These are phyloP conservation scores for Lepidurus couesii DNA, from an alignment of 1,140 invertebrate species.

Conservation along the genomic window DNA sequence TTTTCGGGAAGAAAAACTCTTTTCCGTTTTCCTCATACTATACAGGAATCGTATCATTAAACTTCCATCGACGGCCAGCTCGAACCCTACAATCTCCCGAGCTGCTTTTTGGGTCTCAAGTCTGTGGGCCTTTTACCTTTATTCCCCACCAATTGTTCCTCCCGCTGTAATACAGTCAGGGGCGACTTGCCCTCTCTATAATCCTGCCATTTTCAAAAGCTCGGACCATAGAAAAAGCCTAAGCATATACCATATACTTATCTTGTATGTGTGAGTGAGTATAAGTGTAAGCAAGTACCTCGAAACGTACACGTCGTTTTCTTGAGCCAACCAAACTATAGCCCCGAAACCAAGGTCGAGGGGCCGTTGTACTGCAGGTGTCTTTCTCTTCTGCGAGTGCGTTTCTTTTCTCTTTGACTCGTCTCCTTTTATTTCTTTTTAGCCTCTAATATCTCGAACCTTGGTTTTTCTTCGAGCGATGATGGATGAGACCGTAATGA, in stretches of 20 bases:
- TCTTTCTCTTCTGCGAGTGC: not conserved
- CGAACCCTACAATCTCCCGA: not conserved
- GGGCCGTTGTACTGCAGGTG: conserved; percentile 10
- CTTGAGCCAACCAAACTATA: not conserved
- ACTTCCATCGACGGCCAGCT: not conserved
- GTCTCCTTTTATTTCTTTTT: not conserved
- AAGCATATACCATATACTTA: not conserved
- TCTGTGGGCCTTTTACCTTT: not conserved
- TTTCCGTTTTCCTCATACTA: not conserved
- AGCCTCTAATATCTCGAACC: not conserved
- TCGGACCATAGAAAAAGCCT: not conserved
- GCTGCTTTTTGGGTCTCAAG: not conserved
- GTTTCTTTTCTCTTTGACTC: not conserved
- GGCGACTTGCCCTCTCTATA: not conserved
- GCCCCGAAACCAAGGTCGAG: not conserved
- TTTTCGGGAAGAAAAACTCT: not conserved
- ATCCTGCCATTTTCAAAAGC: not conserved
- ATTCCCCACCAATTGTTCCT: not conserved
- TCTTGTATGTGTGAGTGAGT: not conserved
- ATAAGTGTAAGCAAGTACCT: not conserved
- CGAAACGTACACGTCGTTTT: not conserved
- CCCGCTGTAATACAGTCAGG: not conserved
- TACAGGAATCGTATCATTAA: not conserved
- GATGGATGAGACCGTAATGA: conserved; percentile 6
- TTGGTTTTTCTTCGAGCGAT: conserved; percentile 4